Base-by-base conservation (phyloP, 1,140 invertebrate species). In the Drosophila sproati region DNA sequence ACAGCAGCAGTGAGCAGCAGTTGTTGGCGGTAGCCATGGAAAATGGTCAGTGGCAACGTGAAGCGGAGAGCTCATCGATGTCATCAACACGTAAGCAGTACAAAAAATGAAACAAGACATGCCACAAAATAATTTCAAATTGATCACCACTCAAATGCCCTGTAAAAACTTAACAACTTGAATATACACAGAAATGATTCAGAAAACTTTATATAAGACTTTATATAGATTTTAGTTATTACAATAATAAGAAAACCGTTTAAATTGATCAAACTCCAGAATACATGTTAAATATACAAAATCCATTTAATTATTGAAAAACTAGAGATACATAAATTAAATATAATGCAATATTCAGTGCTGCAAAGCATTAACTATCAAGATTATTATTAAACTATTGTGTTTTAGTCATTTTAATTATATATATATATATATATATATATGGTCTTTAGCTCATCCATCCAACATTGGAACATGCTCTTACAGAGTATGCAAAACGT, bases 1-100 rank as follows among this genome's bases (percentile, higher is more conserved):
- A 69, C 52, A 64, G 32, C 63, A 52, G 37, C 29, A 12, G 34
- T 7, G 28, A 31, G 29, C 41, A 39, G n/a, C 3, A 20, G 29
- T 41, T 28, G 47, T 51, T 50, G 66, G 41, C 47, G 31, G 35
- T 62, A 73, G 50, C 51, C 45, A 45, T 68, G 71, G 71, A 73
- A 73, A 73, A 63, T 74, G 60, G 64, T 70, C 72, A 78, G 32
- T 63, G 60, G 60, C 68, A 76, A 76, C 60, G 72, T 74, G 66
- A 74, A 74, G 57, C 57, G 71, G 31, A 67, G 52, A 77, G 71
- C 63, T 77, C 75, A 77, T 77, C 75, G 75, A 77, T 73, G 76
- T 69, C 76, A 78, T 74, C 72, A 75, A 74, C 72, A 78, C 63
- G 76, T 74, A 78, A 77, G 64, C 72, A 77, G 75, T 60, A 54